phyloP scores from a whole-genome alignment of 2,797 vertebrate species.

The Eupleurogrammus muticus region DNA sequence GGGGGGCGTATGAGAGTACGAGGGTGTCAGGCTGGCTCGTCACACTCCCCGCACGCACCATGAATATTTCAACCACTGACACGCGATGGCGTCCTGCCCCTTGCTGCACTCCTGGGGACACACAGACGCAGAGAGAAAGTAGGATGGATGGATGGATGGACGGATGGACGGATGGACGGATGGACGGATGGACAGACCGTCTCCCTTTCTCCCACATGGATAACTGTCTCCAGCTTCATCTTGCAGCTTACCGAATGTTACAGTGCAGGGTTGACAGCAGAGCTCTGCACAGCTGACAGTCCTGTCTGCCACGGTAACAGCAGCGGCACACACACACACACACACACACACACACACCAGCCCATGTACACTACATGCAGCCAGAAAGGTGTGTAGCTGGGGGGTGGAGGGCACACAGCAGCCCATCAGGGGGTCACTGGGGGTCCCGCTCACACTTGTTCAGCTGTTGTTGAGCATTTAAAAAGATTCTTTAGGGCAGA shows the following conservation, averaged over 20 bases:
- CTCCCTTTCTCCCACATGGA: conserved; percentile 36
- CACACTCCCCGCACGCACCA: conserved; percentile 53
- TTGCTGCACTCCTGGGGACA: conserved; percentile 43
- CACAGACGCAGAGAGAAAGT: conserved; percentile 19
- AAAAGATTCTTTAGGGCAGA: no score
- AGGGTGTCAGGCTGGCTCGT: conserved; percentile 63
- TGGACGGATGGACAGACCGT: neutral
- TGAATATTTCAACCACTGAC: conserved; percentile 71
- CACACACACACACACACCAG: conserved; percentile 17
- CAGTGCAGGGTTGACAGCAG: conserved; percentile 59
- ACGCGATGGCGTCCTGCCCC: conserved; percentile 43
- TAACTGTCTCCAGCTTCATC: conserved; percentile 68
- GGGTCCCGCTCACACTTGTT: no score
- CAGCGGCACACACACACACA: conserved; percentile 36
- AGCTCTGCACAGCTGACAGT: conserved; percentile 68
- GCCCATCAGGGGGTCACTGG: no score
- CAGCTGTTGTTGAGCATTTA: no score
- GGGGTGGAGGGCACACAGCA: no score
- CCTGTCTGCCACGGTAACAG: conserved; percentile 43
- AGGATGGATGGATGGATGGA: conserved; percentile 37
- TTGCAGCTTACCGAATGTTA: conserved; percentile 52
- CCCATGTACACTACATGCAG: conserved; percentile 17
- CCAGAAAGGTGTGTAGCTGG: neutral
- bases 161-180: conserved; percentile 24
- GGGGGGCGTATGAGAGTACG: conserved; percentile 50